These are phyloP conservation scores for Andinoacara biseriatus DNA, from an alignment of 2,113 vertebrate genomes.

Conservation along the genomic window DNA sequence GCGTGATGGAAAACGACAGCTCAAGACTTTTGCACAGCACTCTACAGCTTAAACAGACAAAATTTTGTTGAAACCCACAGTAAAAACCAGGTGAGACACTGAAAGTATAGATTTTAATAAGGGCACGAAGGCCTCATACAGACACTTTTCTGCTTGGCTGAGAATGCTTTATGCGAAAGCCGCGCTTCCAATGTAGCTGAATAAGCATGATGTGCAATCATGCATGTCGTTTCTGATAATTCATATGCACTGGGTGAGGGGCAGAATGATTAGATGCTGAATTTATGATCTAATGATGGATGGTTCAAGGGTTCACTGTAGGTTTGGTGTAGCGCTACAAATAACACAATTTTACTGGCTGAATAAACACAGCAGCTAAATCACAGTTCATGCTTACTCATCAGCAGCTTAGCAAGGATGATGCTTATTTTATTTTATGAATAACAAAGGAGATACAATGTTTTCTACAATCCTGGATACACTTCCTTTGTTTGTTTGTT, in stretches of 20 bases:
- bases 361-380: not conserved
- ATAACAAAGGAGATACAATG: not conserved
- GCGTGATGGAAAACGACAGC: not conserved
- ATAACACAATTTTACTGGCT: not conserved
- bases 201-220: constrained; percentile 22
- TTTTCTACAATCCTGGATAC: not conserved
- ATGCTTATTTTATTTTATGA: not conserved
- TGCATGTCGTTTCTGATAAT: constrained; percentile 9
- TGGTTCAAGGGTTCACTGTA: not conserved
- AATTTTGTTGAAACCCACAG: too few species aligned
- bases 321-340: not conserved
- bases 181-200: not conserved
- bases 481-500: not conserved
- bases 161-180: not conserved
- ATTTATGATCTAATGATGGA: constrained; percentile 19
- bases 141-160: not conserved
- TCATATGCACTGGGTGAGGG: not conserved
- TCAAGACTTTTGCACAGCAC: not conserved
- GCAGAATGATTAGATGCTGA: constrained; percentile 27
- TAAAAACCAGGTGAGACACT: not conserved
- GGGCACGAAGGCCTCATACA: not conserved
- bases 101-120: not conserved
- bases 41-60: not conserved
- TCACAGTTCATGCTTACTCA: not conserved
- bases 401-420: not conserved